Evolutionary conservation across 2,797 vertebrate genomes (phyloP), one percentile per base, ranked within the genome.

Genomic region (Microhierax caerulescens): DNA sequence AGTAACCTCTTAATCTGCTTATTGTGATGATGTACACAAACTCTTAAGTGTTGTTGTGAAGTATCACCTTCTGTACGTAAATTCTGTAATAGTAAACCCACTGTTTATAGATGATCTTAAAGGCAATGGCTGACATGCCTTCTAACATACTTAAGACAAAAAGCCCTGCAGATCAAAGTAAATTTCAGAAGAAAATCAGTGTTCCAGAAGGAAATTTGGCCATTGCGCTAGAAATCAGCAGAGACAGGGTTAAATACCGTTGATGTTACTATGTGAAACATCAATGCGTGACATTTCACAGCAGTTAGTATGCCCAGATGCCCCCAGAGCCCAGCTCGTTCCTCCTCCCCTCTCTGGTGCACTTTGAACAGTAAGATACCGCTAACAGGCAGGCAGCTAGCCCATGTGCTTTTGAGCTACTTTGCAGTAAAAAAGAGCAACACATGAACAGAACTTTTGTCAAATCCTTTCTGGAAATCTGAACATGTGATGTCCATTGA

Each of bases 331-430:
- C 93, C 80, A 76, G 48, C 37, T 93, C 7, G 11, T 74, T 95
- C 96, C 95, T 97, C 95, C 94, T 95, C 85, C 94, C 92, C 94
- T 94, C 92, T 97, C 90, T 39, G 7, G 36, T 63, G 69, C 28
- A 3, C 95, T 97, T 97, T 97, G 93, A 97, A 96, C 79, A 87
- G 92, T 69, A 37, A 70, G 85, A 85, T 63, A 95, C 83, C 63
- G 2, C 93, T 93, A 96, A 53, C 54, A 91, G 93, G 48, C 79
- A 89, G 80, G 48, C 79, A 89, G 80, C 79, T 93, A 87, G 85
- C 93, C 95, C 92, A 83, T n/a, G 27, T 83, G 78, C 90, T 95
- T 97, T 93, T 93, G 88, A 97, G 94, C 37, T 92, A 81, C 88
- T 93, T 91, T 78, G 90, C 94, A 89, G 85, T 81, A 93, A 96